phyloP scores from a whole-genome alignment of 2,888 invertebrate genomes.

The Pyrrhia umbra region DNA sequence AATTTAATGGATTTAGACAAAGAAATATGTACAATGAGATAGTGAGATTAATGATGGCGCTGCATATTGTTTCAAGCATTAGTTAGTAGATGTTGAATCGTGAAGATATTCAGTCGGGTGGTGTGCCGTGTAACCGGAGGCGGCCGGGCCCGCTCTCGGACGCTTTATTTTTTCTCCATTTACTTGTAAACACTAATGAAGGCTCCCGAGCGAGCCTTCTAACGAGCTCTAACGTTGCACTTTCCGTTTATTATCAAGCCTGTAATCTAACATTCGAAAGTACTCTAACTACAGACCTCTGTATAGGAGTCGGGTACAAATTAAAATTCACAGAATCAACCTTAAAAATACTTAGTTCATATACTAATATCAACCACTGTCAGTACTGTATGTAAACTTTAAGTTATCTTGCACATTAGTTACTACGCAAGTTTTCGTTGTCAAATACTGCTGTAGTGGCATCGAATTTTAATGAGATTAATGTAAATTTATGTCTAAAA shows the following conservation, averaged over 20 bases:
- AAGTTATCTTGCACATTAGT: background rate
- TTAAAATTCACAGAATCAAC: conserved; percentile 7
- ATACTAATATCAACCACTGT: no score
- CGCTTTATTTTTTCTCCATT: conserved; percentile 77
- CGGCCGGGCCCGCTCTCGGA: conserved; percentile 61
- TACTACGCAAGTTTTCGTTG: conserved; percentile 20
- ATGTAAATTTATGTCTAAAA: conserved; percentile 53
- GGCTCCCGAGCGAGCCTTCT: conserved; percentile 74
- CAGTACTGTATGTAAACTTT: background rate
- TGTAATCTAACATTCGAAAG: conserved; percentile 74
- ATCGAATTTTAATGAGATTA: conserved; percentile 55
- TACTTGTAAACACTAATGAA: conserved; percentile 84
- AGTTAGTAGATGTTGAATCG: conserved; percentile 58
- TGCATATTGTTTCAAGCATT: conserved; percentile 82
- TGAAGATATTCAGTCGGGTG: conserved; percentile 30
- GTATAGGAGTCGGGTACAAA: conserved; percentile 40
- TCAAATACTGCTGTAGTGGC: conserved; percentile 29
- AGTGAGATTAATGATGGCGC: conserved; percentile 85
- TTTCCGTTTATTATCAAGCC: conserved; percentile 80
- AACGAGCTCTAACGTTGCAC: conserved; percentile 82
- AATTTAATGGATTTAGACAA: conserved; percentile 90
- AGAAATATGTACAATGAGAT: conserved; percentile 89
- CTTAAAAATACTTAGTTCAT: conserved; percentile 3
- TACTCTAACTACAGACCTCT: conserved; percentile 39
- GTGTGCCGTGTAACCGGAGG: conserved; percentile 55